Conservation (phyloP, 2,113 vertebrate species). For the Pseudonaja textilis region DNA sequence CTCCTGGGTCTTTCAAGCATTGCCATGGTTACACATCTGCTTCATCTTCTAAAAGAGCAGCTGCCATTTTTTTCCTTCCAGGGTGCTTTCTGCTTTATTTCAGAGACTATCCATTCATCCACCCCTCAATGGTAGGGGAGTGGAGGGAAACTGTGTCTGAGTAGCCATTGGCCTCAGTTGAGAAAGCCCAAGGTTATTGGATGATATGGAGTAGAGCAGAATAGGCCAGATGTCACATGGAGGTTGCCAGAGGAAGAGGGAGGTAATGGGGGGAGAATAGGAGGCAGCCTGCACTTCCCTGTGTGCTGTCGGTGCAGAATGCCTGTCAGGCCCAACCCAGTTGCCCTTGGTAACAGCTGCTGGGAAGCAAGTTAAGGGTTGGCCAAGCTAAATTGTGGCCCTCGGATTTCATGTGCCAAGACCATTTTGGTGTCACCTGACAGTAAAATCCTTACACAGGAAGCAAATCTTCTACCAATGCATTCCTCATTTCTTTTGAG, state of each 20-base stretch:
- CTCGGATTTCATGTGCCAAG: neutral
- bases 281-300: neutral
- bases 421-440: neutral
- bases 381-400: neutral
- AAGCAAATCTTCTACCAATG: neutral
- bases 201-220: neutral
- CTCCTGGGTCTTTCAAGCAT: neutral
- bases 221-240: neutral
- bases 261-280: neutral
- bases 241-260: neutral
- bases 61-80: neutral
- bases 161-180: neutral
- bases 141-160: neutral
- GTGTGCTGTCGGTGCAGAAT: neutral
- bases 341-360: conserved; percentile 15
- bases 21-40: conserved; percentile 4
- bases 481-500: neutral
- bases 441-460: neutral
- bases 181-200: neutral
- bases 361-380: conserved; percentile 4
- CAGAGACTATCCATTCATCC: neutral
- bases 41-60: conserved; percentile 26
- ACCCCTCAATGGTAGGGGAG: neutral
- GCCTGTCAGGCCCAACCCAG: conserved; percentile 11
- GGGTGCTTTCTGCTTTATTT: neutral